Evolutionary conservation across 2,888 invertebrate genomes (phyloP), one percentile per base, ranked within the genome.

Genomic region (Apodemia duryi): DNA sequence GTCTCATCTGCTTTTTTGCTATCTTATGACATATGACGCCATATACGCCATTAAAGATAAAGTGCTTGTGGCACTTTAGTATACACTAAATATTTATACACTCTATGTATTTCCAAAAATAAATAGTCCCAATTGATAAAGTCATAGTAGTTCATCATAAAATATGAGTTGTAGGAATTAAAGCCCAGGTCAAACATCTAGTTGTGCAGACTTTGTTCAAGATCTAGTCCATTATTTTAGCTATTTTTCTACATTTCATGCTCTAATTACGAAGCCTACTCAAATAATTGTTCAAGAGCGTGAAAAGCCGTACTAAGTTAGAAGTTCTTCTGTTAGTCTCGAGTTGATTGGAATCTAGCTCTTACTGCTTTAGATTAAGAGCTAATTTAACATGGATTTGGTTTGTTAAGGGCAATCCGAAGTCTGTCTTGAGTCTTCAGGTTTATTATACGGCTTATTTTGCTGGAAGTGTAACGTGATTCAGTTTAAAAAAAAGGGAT

Each of bases 391-490:
- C 10, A 60, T 64, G 38, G 10, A 10, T 54, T 61, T 61, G 38
- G 61, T 46, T 64, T 49, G 35, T 61, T 64, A 64, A 49, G 60
- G 64, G 35, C 61, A 61, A 64, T 60, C 57, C 64, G 43, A 35
- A 64, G 64, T 43, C 61, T 64, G 61, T 64, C 49, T 49, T 49
- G 35, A 64, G 61, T 49, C 51, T 49, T 61, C 49, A 49, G 61
- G 61, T 64, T 46, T 61, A n/a, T 60, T 60, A 57, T 43, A 64
- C 54, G 63, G 57, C 63, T 64, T 64, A 64, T 64, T 64, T 64
- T 64, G 63, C 57, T 64, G 43, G 43, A 54, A 64, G 43, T 43
- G 28, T 41, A 29, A 43, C 29, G 43, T 13, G 54, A 63, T 54
- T 57, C 28, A 52, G 54, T 29, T 3, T 11, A 43, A 43, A 43